These are phyloP conservation scores for Hemaris fuciformis DNA, from an alignment of 2,888 invertebrate species.

Conservation along the genomic window DNA sequence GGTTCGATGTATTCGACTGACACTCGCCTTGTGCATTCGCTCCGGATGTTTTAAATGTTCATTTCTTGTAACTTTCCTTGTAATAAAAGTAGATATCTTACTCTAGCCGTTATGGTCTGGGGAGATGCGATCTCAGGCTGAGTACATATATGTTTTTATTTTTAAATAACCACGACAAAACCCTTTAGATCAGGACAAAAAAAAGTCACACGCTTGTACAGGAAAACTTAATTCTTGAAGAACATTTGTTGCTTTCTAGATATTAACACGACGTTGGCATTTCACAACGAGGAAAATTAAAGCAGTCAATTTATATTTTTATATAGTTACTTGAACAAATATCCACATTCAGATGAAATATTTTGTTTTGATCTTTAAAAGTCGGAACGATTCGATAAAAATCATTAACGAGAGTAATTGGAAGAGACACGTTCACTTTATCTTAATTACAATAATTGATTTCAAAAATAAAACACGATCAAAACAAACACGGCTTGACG, in stretches of 20 bases:
- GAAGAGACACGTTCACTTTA: background rate
- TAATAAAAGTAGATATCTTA: too few relatives aligned
- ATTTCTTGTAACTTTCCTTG: too few relatives aligned
- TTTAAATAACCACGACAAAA: too few relatives aligned
- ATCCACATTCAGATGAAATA: constrained; percentile 5
- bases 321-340: background rate
- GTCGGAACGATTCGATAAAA: background rate
- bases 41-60: too few relatives aligned
- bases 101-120: too few relatives aligned
- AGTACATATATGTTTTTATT: too few relatives aligned
- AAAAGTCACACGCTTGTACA: background rate
- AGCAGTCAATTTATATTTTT: background rate
- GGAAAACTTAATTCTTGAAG: background rate
- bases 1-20: too few relatives aligned
- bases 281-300: background rate
- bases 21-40: too few relatives aligned
- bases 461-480: background rate
- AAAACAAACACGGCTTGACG: background rate
- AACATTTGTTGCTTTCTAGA: background rate
- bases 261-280: background rate
- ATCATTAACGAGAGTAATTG: background rate
- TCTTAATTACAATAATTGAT: background rate
- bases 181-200: background rate
- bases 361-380: constrained; percentile 3
- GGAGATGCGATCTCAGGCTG: too few relatives aligned